Evolutionary conservation across 2,113 vertebrate genomes (phyloP).

Genomic region (Micronycteris hirsuta): DNA sequence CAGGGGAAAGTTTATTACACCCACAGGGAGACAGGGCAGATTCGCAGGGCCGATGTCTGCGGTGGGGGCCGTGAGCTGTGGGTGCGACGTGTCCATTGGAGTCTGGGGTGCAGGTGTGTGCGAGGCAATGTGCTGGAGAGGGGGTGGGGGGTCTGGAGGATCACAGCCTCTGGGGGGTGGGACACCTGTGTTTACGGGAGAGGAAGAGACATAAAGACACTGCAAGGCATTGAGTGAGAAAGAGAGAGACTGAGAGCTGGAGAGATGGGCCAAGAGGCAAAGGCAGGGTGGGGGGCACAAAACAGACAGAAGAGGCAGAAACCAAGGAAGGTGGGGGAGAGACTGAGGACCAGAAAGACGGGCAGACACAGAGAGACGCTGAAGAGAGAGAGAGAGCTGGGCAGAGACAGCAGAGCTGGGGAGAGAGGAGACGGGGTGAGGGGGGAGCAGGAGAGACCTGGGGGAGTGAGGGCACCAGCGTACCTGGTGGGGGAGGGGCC

Average conservation of each 20-base stretch:
- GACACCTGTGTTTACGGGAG: not conserved
- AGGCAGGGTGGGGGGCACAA: not conserved
- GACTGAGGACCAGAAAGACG: too few species aligned
- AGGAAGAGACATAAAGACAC: not conserved
- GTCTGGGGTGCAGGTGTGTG: not conserved
- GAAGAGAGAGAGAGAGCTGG: not conserved
- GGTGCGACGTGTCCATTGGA: rapidly evolving
- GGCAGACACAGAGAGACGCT: not conserved
- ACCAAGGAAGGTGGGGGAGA: not conserved
- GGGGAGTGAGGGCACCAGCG: rapidly evolving
- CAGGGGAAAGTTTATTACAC: rapidly evolving
- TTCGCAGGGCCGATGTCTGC: not conserved
- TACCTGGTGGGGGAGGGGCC: too few species aligned
- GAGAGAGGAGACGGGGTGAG: not conserved
- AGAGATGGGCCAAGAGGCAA: not conserved
- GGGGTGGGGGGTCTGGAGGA: rapidly evolving
- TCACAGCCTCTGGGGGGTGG: not conserved
- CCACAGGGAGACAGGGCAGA: not conserved
- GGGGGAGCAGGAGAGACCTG: not conserved
- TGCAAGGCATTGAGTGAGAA: not conserved
- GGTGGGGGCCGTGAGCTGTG: too few species aligned
- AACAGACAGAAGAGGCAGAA: not conserved
- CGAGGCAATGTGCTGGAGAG: not conserved
- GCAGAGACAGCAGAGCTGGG: not conserved
- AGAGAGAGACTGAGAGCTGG: not conserved